These are phyloP conservation scores for Hylia prasina DNA, from an alignment of 2,113 vertebrate genomes.

Conservation along the genomic window DNA sequence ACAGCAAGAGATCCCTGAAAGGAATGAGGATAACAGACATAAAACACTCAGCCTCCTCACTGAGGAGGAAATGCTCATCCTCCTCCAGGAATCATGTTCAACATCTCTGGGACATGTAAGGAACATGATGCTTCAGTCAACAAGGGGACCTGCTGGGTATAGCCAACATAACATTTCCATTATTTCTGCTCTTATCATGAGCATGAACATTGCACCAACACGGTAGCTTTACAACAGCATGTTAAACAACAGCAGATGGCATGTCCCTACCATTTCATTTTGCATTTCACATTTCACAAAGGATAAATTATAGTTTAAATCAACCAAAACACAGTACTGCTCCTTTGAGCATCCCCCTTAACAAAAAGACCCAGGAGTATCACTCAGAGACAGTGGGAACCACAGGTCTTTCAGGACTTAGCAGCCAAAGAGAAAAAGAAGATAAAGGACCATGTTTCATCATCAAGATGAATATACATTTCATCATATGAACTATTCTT, in stretches of 20 bases:
- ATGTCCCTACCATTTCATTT: background rate
- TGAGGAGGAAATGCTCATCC: background rate
- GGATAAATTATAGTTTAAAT: background rate
- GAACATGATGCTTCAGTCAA: background rate
- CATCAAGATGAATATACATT: background rate
- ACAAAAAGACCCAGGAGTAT: background rate
- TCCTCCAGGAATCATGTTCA: background rate
- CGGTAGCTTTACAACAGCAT: background rate
- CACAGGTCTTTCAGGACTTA: background rate
- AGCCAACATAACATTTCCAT: background rate
- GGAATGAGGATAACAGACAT: slow-evolving; percentile 36
- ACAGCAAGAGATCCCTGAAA: slow-evolving; percentile 89
- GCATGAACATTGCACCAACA: background rate
- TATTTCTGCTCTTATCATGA: background rate
- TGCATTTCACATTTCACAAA: background rate
- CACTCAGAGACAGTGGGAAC: background rate
- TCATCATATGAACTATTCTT: background rate
- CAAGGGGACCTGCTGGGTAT: background rate
- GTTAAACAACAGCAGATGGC: background rate
- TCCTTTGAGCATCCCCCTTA: background rate
- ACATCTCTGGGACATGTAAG: background rate
- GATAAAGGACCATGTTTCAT: background rate
- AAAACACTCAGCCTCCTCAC: background rate
- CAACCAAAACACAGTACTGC: background rate
- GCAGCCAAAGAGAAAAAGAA: background rate